Evolutionary conservation across 2,888 invertebrate genomes (phyloP), one percentile per base, ranked within the genome.

Genomic region (Drosophila tripunctata): DNA sequence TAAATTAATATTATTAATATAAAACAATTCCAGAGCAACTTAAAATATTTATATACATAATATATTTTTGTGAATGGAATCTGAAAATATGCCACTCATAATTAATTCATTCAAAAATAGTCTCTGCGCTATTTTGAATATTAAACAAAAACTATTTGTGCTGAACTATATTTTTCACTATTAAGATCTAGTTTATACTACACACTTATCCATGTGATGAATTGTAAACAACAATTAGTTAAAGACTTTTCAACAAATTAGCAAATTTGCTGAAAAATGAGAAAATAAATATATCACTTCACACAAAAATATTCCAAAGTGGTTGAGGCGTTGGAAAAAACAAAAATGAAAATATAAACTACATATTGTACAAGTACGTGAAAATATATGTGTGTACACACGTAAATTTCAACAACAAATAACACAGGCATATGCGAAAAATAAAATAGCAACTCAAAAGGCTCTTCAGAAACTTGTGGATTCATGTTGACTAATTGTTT

Each of bases 401-500:
- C 51, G 51, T 14, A 51, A 67, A 57, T 56, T 54, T 44, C 21
- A 74, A 71, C 41, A 75, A 50, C 71, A 66, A 60, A 63, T 36
- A 51, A 36, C 0, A 45, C 24, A 22, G n/a, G 38, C 19, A 17
- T 2, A 15, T 21, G 19, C 10, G 33, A 41, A 45, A 38, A 69
- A 63, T 41, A 51, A 36, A n/a, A 35, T 30, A 48, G 40, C 41
- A 51, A 56, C 69, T 75, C 55, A 55, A 75, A 55, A 75, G 54
- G 43, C 75, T 47, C 69, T 72, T 64, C 24, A 67, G 19, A 75
- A 40, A 72, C 77, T 75, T 85, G 72, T 81, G 78, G 64, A 83
- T 68, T 87, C 75, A 62, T 70, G 78, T 80, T 87, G 81, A 84
- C 75, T 82, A 87, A 87, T 82, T 87, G 67, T 54, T 75, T 62